A percentile compares a stretch with the other conserved stretches of the same genome.
These are phyloP conservation scores for Sarcophaga rosellei DNA, from an alignment of 2,888 invertebrate genomes.

Conservation along the genomic window DNA sequence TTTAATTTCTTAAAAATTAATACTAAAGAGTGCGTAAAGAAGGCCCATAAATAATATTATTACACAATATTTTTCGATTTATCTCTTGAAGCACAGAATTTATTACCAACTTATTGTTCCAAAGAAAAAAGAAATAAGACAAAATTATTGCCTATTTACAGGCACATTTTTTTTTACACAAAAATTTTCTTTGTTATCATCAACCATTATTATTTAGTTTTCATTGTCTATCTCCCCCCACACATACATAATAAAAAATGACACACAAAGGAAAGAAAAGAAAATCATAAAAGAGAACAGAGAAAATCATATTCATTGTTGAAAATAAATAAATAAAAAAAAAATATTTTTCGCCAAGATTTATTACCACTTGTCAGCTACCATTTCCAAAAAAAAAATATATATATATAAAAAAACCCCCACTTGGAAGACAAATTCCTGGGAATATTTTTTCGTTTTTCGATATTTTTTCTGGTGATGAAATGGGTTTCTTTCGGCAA, in stretches of 20 bases:
- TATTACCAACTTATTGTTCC: too few relatives aligned
- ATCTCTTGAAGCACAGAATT: too few relatives aligned
- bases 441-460: too few relatives aligned
- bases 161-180: not conserved
- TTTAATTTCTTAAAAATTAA: too few relatives aligned
- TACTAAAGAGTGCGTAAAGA: too few relatives aligned
- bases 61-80: too few relatives aligned
- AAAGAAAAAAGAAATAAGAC: not conserved
- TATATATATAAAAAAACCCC: not conserved
- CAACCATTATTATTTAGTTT: constrained; percentile 20
- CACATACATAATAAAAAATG: not conserved
- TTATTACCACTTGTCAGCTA: constrained; percentile 66
- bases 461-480: not conserved
- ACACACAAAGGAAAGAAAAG: not conserved
- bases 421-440: not conserved
- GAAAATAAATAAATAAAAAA: constrained; percentile 42
- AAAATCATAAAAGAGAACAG: not conserved
- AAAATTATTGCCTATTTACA: not conserved
- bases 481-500: not conserved
- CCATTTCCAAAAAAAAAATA: constrained; percentile 21
- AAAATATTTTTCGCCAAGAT: constrained; percentile 44
- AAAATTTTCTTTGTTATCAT: not conserved
- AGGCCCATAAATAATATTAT: too few relatives aligned
- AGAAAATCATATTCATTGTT: constrained; percentile 50
- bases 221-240: constrained; percentile 15